phyloP scores from a whole-genome alignment of 2,113 vertebrate genomes.

The Himantopus leucocephalus region DNA sequence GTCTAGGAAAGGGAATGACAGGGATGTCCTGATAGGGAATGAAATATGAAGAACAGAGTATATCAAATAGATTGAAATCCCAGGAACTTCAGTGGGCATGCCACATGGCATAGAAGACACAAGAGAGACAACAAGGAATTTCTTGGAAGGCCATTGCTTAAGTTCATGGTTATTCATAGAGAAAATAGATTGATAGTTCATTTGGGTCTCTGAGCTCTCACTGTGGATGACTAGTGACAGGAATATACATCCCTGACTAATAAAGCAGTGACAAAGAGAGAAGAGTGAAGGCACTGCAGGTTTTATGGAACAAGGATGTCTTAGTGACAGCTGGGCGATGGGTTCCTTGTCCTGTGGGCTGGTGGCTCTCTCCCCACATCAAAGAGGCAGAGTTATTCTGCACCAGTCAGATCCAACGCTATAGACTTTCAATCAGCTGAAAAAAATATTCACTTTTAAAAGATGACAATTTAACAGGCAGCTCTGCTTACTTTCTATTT shows the following conservation, averaged over 20 bases:
- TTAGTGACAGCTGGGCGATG: accelerated
- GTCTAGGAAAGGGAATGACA: neutral
- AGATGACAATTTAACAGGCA: neutral
- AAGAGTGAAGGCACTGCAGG: neutral
- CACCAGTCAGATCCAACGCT: neutral
- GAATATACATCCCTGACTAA: neutral
- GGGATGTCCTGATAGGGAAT: neutral
- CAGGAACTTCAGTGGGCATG: neutral
- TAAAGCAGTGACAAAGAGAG: neutral
- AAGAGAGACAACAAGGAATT: neutral
- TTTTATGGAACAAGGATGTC: neutral
- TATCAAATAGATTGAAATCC: neutral
- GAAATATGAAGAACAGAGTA: neutral
- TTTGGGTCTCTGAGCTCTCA: neutral
- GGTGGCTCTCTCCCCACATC: neutral
- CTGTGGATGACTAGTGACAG: neutral
- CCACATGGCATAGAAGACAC: neutral
- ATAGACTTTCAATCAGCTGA: neutral
- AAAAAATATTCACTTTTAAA: neutral
- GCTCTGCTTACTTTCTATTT: neutral
- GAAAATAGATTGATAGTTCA: neutral
- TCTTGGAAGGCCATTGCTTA: neutral
- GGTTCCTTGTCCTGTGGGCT: accelerated
- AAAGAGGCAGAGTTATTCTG: neutral
- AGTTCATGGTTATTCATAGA: neutral